A percentile compares a stretch with the other conserved stretches of the same genome.
Evolutionary conservation across 2,113 vertebrate species (phyloP).

Genomic region (Tachycineta bicolor): DNA sequence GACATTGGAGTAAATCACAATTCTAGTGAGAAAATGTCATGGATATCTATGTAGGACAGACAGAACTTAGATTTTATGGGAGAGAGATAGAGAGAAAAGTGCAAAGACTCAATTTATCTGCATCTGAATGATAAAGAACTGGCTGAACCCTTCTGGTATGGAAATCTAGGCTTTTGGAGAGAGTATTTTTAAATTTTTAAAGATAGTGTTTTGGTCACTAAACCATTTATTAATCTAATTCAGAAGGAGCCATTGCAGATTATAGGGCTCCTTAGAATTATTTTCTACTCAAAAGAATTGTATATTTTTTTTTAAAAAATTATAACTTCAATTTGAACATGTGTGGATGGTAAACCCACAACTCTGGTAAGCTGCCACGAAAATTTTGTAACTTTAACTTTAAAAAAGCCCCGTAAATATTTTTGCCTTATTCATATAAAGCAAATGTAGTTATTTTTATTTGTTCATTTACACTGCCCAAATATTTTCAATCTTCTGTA

Average conservation of each 20-base stretch:
- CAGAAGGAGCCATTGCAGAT: neutral
- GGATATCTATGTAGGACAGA: slow-evolving; percentile 42
- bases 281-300: neutral
- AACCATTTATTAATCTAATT: slow-evolving; percentile 7
- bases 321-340: neutral
- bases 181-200: slow-evolving; percentile 29
- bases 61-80: slow-evolving; percentile 55
- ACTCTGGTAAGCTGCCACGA: neutral
- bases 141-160: slow-evolving; percentile 12
- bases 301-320: neutral
- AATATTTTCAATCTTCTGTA: neutral
- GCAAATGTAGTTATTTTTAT: neutral
- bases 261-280: neutral
- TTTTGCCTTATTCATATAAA: neutral
- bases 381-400: neutral
- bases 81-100: slow-evolving; percentile 47
- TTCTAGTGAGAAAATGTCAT: slow-evolving; percentile 62
- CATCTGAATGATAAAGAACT: slow-evolving; percentile 47
- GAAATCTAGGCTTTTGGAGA: slow-evolving; percentile 24
- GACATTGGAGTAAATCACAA: slow-evolving; percentile 51
- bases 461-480: neutral
- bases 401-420: neutral
- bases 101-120: slow-evolving; percentile 58
- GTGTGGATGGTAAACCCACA: neutral
- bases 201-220: slow-evolving; percentile 17